phyloP scores from a whole-genome alignment of 2,888 invertebrate genomes.

The Congeria kusceri region DNA sequence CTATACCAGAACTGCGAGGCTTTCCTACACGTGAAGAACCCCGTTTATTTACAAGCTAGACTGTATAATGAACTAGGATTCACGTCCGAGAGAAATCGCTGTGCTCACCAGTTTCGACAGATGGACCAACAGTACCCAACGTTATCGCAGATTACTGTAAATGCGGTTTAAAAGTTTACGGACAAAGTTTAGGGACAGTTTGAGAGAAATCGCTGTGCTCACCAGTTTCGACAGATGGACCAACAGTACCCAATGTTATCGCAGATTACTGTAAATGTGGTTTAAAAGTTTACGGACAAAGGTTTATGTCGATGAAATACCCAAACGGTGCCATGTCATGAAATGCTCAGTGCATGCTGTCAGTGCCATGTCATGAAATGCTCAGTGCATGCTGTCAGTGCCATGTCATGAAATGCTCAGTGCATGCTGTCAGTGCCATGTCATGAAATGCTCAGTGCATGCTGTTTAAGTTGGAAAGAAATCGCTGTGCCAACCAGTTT shows the following conservation, averaged over 20 bases:
- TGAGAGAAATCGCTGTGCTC: constrained; percentile 93
- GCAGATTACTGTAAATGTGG: constrained; percentile 62
- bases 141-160: constrained; percentile 81
- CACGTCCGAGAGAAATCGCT: constrained; percentile 91
- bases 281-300: constrained; percentile 51
- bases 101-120: constrained; percentile 92
- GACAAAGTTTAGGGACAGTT: too few relatives aligned
- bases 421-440: too few relatives aligned
- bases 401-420: too few relatives aligned
- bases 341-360: too few relatives aligned
- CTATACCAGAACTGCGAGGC: constrained; percentile 92
- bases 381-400: too few relatives aligned
- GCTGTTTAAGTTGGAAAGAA: too few relatives aligned
- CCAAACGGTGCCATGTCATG: too few relatives aligned
- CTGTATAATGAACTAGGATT: constrained; percentile 91
- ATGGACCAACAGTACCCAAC: constrained; percentile 94
- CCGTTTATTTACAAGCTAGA: constrained; percentile 89
- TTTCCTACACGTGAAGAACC: constrained; percentile 91
- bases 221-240: constrained; percentile 92
- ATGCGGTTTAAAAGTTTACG: constrained; percentile 62
- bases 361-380: too few relatives aligned
- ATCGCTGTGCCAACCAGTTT: too few relatives aligned
- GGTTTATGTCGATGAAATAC: too few relatives aligned
- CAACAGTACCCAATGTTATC: constrained; percentile 92
- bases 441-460: too few relatives aligned